Percentiles rank a stretch among this genome's conserved stretches.
Evolutionary conservation across 2,888 invertebrate species (phyloP).

Genomic region (Periphyllus acericola): DNA sequence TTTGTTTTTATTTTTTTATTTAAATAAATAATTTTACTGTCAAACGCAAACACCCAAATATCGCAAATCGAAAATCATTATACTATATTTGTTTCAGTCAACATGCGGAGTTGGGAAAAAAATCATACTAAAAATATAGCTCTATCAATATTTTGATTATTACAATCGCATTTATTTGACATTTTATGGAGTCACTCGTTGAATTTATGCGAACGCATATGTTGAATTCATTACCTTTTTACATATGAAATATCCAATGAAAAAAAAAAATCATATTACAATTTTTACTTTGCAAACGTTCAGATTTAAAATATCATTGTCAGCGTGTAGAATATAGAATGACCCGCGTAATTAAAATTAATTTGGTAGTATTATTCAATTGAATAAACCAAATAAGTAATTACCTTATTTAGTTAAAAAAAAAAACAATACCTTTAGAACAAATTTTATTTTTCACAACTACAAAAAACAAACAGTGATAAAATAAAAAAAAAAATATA

Average conservation of each 20-base stretch:
- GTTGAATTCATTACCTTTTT: background rate
- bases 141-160: conserved; percentile 36
- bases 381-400: too few relatives aligned
- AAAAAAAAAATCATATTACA: too few relatives aligned
- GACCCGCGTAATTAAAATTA: too few relatives aligned
- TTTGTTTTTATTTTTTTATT: background rate
- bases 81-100: conserved; percentile 48
- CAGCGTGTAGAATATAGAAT: too few relatives aligned
- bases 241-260: background rate
- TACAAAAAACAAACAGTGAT: too few relatives aligned
- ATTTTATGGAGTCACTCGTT: background rate
- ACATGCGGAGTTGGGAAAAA: background rate
- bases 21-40: conserved; percentile 51
- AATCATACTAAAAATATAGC: conserved; percentile 6
- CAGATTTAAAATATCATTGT: too few relatives aligned
- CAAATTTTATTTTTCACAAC: too few relatives aligned
- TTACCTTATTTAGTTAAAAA: too few relatives aligned
- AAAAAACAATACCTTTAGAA: too few relatives aligned
- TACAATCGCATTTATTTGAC: conserved; percentile 33
- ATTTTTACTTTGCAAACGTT: background rate
- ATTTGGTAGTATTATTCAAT: too few relatives aligned
- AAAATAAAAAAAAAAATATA: too few relatives aligned
- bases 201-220: background rate
- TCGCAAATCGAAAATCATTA: conserved; percentile 37
- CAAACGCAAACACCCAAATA: conserved; percentile 36